Evolutionary conservation across 1,140 invertebrate species (phyloP).

Genomic region (Brachionus angularis): DNA sequence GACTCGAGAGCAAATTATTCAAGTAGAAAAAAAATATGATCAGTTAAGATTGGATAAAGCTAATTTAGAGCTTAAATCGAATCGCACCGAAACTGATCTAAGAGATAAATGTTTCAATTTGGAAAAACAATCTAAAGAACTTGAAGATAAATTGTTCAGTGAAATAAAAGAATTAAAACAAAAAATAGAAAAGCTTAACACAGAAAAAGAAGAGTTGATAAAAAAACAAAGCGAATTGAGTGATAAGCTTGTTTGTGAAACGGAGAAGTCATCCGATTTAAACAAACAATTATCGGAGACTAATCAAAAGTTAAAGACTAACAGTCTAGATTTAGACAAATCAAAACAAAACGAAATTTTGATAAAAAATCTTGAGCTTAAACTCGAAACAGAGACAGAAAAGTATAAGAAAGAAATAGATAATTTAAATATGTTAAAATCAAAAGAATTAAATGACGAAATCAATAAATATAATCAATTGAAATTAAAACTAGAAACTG

Average conservation of each 20-base stretch:
- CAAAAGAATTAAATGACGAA: too few relatives aligned
- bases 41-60: slow-evolving; percentile 12
- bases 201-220: neutral
- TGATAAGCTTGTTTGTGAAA: too few relatives aligned
- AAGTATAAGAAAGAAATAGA: slow-evolving; percentile 17
- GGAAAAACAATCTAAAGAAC: slow-evolving; percentile 8
- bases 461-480: too few relatives aligned
- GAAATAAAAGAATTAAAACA: neutral
- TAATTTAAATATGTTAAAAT: too few relatives aligned
- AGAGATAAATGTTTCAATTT: slow-evolving; percentile 8
- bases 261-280: too few relatives aligned
- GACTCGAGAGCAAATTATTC: neutral
- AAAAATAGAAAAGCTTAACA: neutral
- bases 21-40: neutral
- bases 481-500: neutral
- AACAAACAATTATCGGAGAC: too few relatives aligned
- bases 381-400: too few relatives aligned
- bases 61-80: slow-evolving; percentile 17
- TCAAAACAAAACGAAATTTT: too few relatives aligned
- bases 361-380: too few relatives aligned
- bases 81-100: neutral
- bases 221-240: slow-evolving; percentile 2
- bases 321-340: too few relatives aligned
- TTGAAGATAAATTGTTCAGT: neutral
- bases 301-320: too few relatives aligned